Base-by-base conservation (phyloP, 2,113 vertebrate genomes). In the Siphamia tubifer region DNA sequence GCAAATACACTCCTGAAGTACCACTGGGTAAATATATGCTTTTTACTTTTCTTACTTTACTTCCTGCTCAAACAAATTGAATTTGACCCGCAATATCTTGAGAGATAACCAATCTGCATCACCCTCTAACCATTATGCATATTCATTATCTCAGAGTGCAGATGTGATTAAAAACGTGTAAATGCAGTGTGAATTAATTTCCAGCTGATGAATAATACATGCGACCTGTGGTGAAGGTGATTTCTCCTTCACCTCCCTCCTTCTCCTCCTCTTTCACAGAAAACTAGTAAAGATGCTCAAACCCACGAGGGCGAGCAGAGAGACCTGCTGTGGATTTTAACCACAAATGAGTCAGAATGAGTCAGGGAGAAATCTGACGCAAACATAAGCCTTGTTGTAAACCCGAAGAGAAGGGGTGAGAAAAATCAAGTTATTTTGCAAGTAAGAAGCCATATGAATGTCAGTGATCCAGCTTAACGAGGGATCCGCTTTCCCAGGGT, bases 141-240 rank as follows among this genome's bases (percentile, higher is more conserved):
- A 90, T 91, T 89, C 83, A 89, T 89, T 66, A 84, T 75, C 69
- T 51, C 66, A 32, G 68, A 87, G 82, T 78, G 76, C 75, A 84
- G 81, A 89, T 87, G 87, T 87, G 89, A 92, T 91, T 91, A 90
- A 90, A 90, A 86, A 52, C 70, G 84, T 82, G 81, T 86, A 89
- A 92, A 90, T 87, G 87, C 67, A 57, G 77, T 38, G 57, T 57
- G 54, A 86, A 85, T 88, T 89, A 35, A 91, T 93, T 87, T 90
- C 70, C 71, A 82, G 67, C 1, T 52, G 44, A 88, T 93, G 83
- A 91, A 91, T 90, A 88, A 91, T 90, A 77, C 71, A 90, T 87
- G 74, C 53, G 82, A 91, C 90, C 88, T 87, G 86, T 15, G 24
- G 73, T 85, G 87, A 91, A 91, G 91, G 87, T 89, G 87, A 90